Evolutionary conservation across 2,113 vertebrate genomes (phyloP).

Genomic region (Nyctibius bracteatus): DNA sequence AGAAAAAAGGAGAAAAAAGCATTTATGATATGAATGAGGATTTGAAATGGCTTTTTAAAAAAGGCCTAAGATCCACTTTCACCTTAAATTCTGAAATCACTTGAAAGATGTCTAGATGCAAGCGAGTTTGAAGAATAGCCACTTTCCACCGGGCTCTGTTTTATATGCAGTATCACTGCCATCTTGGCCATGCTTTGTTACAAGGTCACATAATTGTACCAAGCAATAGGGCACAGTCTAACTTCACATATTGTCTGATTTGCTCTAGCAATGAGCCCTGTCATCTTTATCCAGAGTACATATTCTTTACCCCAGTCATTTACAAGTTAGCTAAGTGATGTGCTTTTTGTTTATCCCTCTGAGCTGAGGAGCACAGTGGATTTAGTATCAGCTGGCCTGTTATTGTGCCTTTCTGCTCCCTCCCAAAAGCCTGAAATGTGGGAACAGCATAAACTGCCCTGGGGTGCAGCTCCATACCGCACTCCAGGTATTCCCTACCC

Average conservation of each 20-base stretch:
- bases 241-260: conserved; percentile 31
- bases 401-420: not conserved
- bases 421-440: not conserved
- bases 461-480: not conserved
- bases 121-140: conserved; percentile 41
- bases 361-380: not conserved
- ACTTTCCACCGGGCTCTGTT: conserved; percentile 23
- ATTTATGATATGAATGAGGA: conserved; percentile 44
- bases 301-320: not conserved
- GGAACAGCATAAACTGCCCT: rapidly evolving
- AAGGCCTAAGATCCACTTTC: conserved; percentile 51
- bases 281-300: not conserved
- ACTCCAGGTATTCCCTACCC: not conserved
- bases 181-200: conserved; percentile 50
- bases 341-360: not conserved
- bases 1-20: conserved; percentile 32
- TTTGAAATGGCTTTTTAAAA: conserved; percentile 55
- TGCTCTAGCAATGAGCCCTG: not conserved
- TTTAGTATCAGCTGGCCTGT: not conserved
- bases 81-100: conserved; percentile 45
- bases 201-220: conserved; percentile 34
- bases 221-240: not conserved
- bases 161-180: not conserved
- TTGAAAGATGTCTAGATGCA: conserved; percentile 50
- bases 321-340: not conserved